These are phyloP conservation scores for Papilio machaon DNA, from an alignment of 1,140 invertebrate species.

Conservation along the genomic window DNA sequence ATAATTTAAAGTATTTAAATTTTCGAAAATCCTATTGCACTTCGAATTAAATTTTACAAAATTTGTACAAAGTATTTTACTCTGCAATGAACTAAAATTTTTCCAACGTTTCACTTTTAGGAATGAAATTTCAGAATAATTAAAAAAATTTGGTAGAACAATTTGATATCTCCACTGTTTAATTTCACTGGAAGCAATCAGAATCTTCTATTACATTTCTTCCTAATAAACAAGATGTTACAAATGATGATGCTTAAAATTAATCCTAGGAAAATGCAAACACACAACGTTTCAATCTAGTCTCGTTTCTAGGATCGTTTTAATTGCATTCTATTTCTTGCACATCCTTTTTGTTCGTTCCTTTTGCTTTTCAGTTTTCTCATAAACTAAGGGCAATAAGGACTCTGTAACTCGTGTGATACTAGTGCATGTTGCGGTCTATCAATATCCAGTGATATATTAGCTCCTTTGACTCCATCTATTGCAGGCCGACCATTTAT, in stretches of 20 bases:
- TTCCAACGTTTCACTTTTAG: background rate
- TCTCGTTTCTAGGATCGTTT: background rate
- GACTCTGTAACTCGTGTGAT: background rate
- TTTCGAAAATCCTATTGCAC: background rate
- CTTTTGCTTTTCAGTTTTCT: background rate
- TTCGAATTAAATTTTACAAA: background rate
- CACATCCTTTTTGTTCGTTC: background rate
- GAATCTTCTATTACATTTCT: background rate
- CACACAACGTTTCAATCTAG: background rate
- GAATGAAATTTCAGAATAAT: background rate
- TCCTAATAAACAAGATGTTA: background rate
- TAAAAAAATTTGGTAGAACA: background rate
- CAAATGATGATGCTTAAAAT: background rate
- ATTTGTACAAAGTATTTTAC: background rate
- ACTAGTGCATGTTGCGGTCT: background rate
- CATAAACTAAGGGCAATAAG: background rate
- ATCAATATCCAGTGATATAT: background rate
- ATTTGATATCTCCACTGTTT: background rate
- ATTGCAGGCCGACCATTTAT: background rate
- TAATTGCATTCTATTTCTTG: background rate
- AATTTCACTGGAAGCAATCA: background rate
- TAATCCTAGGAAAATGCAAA: background rate
- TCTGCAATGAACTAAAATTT: background rate
- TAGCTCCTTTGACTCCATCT: background rate
- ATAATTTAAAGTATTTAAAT: no score